These are phyloP conservation scores for Zaprionus lachaisei DNA, from an alignment of 1,140 invertebrate genomes.

Conservation along the genomic window DNA sequence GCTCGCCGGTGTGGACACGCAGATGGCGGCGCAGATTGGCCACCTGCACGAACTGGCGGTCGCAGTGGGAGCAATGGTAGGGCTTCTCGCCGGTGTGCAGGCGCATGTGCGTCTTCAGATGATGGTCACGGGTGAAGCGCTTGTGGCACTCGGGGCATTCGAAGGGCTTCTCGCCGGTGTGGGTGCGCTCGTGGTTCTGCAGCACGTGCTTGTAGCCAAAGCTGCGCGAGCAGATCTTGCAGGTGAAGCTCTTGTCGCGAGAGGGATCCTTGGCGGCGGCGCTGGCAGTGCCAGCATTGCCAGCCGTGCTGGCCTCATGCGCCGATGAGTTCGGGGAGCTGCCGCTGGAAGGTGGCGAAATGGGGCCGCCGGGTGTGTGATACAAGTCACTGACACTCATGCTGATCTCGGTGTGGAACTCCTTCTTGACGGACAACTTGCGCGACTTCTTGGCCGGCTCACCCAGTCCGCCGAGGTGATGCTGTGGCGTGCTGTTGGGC, in stretches of 20 bases:
- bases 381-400: conserved; percentile 78
- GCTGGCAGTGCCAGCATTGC: conserved; percentile 60
- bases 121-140: conserved; percentile 97
- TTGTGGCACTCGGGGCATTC: conserved; percentile 97
- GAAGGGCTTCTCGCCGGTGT: conserved; percentile 98
- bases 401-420: conserved; percentile 75
- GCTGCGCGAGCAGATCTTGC: conserved; percentile 92
- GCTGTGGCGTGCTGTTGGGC: conserved; percentile 72
- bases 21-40: conserved; percentile 97
- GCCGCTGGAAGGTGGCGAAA: conserved; percentile 85
- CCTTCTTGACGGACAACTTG: conserved; percentile 83
- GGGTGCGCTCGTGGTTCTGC: conserved; percentile 98
- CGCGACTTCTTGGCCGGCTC: conserved; percentile 76
- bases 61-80: conserved; percentile 95
- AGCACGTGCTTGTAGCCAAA: conserved; percentile 98
- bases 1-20: conserved; percentile 97
- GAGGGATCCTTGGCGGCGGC: conserved; percentile 85
- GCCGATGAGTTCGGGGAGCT: conserved; percentile 85
- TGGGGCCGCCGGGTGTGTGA: conserved; percentile 84
- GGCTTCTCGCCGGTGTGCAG: conserved; percentile 97
- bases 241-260: conserved; percentile 94
- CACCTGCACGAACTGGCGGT: conserved; percentile 96
- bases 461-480: conserved; percentile 68
- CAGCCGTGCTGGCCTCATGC: conserved; percentile 51
- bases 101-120: conserved; percentile 96